Evolutionary conservation across 2,888 invertebrate genomes (phyloP).

Genomic region (Dilophus febrilis): DNA sequence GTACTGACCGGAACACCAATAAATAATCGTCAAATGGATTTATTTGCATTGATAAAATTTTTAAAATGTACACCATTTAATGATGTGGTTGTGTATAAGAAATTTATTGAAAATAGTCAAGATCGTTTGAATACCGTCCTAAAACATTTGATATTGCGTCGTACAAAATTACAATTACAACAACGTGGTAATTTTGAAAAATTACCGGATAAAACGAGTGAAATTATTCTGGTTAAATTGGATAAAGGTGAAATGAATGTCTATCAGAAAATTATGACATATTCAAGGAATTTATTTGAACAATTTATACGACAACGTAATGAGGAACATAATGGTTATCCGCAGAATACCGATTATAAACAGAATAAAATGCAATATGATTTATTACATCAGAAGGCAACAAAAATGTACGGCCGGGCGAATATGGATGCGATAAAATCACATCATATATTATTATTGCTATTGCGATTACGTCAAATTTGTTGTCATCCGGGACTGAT

Average conservation of each 20-base stretch:
- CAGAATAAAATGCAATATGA: neutral
- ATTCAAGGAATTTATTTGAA: slow-evolving; percentile 56
- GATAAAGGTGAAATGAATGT: slow-evolving; percentile 53
- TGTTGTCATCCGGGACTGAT: slow-evolving; percentile 81
- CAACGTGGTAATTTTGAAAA: slow-evolving; percentile 39
- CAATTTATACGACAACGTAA: slow-evolving; percentile 60
- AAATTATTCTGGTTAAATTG: slow-evolving; percentile 42
- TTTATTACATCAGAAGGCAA: neutral
- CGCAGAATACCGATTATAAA: neutral
- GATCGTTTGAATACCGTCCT: slow-evolving; percentile 71
- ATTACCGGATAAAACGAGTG: slow-evolving; percentile 42
- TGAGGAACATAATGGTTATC: slow-evolving; percentile 37
- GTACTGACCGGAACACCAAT: slow-evolving; percentile 88
- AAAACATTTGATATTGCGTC: slow-evolving; percentile 66
- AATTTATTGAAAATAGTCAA: slow-evolving; percentile 76
- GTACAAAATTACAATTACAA: slow-evolving; percentile 71
- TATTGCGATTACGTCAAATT: slow-evolving; percentile 72
- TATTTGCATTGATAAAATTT: slow-evolving; percentile 68
- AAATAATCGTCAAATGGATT: slow-evolving; percentile 79
- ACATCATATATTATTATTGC: slow-evolving; percentile 59
- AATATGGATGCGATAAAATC: slow-evolving; percentile 41
- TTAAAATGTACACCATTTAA: slow-evolving; percentile 76
- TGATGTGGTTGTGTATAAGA: slow-evolving; percentile 75
- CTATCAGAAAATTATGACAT: slow-evolving; percentile 57
- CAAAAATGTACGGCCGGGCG: slow-evolving; percentile 35